Base-by-base conservation (phyloP, 2,888 invertebrate species). In the Ephialtes manifestator region DNA sequence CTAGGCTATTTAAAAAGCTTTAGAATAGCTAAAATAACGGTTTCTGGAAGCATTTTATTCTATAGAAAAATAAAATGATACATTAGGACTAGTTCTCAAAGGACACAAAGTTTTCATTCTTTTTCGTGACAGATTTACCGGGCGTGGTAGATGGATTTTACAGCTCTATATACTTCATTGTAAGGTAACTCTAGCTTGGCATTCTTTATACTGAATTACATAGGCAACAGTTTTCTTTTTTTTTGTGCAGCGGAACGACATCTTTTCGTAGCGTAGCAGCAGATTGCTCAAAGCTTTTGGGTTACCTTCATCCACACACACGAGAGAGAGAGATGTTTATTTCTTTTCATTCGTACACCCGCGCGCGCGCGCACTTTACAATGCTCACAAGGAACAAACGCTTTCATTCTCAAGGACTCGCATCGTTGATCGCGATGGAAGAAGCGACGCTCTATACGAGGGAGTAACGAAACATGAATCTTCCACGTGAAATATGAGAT, bases 401-500 rank as follows among this genome's bases (percentile, higher is more conserved):
- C 70, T 24, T 24, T 46, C 70, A 46, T 35, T 48, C 58, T 20
- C 58, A 51, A 51, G 63, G 63, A 79, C 20, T 71, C 79, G 71
- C 51, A 60, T 71, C 71, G 79, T 39, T 70, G 70, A 75, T 63
- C 68, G 18, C 65, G 53, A 79, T 68, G 55, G 48, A 72, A 78
- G 68, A 68, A 13, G 31, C 46, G 53, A 46, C 78, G 48, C 72
- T 77, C 43, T 60, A 68, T 55, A 71, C 18, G 48, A 76, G 67
- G 48, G 24, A 63, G 35, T 48, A 65, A 70, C 63, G 82, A 85
- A 72, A 80, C 71, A 77, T 67, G 79, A 83, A 72, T 83, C 79
- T 85, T 31, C 31, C 46, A 72, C 71, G 60, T 77, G 85, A 85
- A 85, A 85, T 80, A 39, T 63, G 82, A 85, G 85, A 85, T 65